Percentiles rank a stretch among this genome's conserved stretches.
These are phyloP conservation scores for Tenodera sinensis DNA, from an alignment of 2,888 invertebrate species.

Conservation along the genomic window DNA sequence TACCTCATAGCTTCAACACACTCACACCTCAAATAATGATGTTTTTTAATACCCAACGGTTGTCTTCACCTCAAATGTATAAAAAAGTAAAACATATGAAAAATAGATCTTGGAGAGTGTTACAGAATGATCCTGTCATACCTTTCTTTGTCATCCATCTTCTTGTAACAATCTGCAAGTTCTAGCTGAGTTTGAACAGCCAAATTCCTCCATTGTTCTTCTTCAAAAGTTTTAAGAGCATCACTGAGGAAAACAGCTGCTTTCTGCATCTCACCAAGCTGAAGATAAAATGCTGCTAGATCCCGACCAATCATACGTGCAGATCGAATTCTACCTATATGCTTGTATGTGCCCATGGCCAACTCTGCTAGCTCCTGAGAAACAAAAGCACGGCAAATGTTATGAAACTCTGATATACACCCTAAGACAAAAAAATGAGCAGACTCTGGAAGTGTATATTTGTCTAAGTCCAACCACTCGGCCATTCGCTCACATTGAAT, in stretches of 20 bases:
- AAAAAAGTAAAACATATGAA: no score
- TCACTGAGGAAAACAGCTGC: constrained; percentile 86
- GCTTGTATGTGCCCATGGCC: constrained; percentile 90
- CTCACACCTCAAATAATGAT: no score
- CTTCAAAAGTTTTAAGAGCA: constrained; percentile 77
- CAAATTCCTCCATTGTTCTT: constrained; percentile 82
- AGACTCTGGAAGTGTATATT: no score
- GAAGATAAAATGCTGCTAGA: constrained; percentile 85
- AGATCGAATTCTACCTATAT: constrained; percentile 77
- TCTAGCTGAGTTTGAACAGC: constrained; percentile 80
- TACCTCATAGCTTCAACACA: no score
- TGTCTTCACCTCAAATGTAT: no score
- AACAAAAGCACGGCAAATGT: neutral
- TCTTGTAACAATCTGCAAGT: constrained; percentile 77
- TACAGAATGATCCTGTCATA: no score
- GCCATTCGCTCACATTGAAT: no score
- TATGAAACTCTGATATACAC: no score
- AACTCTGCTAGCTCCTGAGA: constrained; percentile 80
- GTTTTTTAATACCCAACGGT: no score
- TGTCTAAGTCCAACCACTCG: no score
- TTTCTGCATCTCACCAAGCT: constrained; percentile 79
- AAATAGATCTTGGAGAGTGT: no score
- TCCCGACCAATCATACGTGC: constrained; percentile 87
- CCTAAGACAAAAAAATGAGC: no score
- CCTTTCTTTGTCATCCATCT: constrained; percentile 73